A percentile compares a stretch with the other conserved stretches of the same genome.
Conservation (phyloP, 2,797 vertebrate species). For the Rhinogobio ventralis region DNA sequence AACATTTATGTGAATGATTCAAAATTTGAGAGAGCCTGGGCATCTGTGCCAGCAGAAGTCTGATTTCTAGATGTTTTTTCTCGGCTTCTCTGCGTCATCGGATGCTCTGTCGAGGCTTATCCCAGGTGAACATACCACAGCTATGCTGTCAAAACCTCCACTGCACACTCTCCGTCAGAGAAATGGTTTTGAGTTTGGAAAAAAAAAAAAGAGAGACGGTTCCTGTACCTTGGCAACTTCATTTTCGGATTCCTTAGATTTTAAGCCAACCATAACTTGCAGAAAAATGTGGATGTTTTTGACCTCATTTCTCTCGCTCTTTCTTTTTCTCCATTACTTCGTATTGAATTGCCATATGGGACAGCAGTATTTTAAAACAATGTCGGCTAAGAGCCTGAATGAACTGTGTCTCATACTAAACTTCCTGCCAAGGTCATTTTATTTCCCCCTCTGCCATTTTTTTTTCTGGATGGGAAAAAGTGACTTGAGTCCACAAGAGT, state of each 20-base stretch:
- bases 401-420: slow-evolving; percentile 59
- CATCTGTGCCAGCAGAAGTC: not conserved
- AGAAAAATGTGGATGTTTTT: slow-evolving; percentile 45
- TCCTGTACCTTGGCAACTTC: slow-evolving; percentile 46
- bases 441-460: not conserved
- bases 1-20: slow-evolving; percentile 1
- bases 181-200: slow-evolving; percentile 13
- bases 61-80: slow-evolving; percentile 38
- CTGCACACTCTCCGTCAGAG: slow-evolving; percentile 7
- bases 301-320: slow-evolving; percentile 17
- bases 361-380: slow-evolving; percentile 56
- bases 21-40: not conserved
- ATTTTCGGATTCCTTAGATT: slow-evolving; percentile 59
- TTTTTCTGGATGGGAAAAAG: slow-evolving; percentile 63
- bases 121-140: slow-evolving; percentile 57
- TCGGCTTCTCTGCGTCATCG: slow-evolving; percentile 19
- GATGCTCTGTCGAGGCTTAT: slow-evolving; percentile 51
- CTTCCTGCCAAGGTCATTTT: slow-evolving; percentile 68
- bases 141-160: slow-evolving; percentile 48
- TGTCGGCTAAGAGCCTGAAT: slow-evolving; percentile 50
- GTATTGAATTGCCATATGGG: slow-evolving; percentile 46
- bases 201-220: slow-evolving; percentile 7
- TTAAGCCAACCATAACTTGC: slow-evolving; percentile 58
- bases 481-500: slow-evolving; percentile 64
- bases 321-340: slow-evolving; percentile 24